Conservation (phyloP, 2,113 vertebrate species). For the Anolis carolinensis region DNA sequence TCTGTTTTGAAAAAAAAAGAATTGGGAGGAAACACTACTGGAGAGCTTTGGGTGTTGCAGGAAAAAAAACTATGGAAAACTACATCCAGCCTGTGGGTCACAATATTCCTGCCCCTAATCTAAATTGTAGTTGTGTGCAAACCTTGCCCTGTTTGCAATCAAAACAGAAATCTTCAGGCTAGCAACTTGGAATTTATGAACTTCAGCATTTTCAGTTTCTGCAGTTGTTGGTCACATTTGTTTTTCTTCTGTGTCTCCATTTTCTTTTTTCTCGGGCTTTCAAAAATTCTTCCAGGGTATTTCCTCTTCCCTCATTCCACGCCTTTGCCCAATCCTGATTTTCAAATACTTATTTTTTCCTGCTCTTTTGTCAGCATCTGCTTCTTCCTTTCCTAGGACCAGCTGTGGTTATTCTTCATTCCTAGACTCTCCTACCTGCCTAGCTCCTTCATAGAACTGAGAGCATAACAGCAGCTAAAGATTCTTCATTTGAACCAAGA, state of each 20-base stretch:
- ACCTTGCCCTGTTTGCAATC: background rate
- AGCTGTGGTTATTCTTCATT: background rate
- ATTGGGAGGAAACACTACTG: no score
- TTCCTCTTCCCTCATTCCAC: background rate
- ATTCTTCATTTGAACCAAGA: background rate
- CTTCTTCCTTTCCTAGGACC: background rate
- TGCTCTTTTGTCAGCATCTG: background rate
- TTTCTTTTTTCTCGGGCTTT: background rate
- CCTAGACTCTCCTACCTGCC: background rate
- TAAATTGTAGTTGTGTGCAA: no score
- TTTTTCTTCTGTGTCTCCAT: background rate
- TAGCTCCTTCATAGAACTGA: background rate
- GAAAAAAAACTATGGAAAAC: no score
- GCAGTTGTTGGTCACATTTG: background rate
- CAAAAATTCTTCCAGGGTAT: background rate
- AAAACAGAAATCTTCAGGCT: background rate
- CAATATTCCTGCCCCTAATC: no score
- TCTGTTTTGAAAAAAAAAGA: no score
- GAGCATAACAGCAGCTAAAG: background rate
- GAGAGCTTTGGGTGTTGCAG: no score
- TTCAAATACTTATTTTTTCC: background rate
- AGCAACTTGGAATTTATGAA: background rate
- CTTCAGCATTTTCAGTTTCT: background rate
- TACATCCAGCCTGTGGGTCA: no score
- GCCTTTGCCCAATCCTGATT: constrained; percentile 2